Conservation (phyloP, 2,113 vertebrate genomes). For the Ammodytes marinus region DNA sequence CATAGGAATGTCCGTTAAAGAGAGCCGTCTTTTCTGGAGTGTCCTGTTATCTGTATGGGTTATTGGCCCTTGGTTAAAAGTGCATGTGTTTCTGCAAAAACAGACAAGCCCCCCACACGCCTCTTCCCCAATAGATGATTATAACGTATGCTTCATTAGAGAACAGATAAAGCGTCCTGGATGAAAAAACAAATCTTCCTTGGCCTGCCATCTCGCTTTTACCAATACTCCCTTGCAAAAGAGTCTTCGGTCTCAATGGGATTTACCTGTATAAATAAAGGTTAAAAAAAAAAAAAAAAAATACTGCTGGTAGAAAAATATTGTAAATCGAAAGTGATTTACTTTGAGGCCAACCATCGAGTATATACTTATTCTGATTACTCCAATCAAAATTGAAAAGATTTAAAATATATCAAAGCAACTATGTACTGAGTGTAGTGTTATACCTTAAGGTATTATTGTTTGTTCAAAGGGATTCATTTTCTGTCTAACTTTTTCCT, state of each 20-base stretch:
- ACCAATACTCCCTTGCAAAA: no score
- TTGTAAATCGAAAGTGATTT: constrained; percentile 46
- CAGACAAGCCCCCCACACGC: background rate
- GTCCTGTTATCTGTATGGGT: constrained; percentile 3
- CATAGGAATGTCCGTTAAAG: background rate
- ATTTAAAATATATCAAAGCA: background rate
- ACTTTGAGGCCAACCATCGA: constrained; percentile 30
- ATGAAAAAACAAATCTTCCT: constrained; percentile 42
- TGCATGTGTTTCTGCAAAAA: constrained; percentile 1
- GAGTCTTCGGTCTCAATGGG: no score
- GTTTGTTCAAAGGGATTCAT: constrained; percentile 15
- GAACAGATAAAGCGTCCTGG: constrained; percentile 16
- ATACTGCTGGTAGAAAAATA: constrained; percentile 8
- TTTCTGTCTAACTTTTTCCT: background rate
- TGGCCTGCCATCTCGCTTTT: constrained; percentile 19
- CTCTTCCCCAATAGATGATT: constrained; percentile 1
- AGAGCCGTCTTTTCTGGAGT: background rate
- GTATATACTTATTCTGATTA: constrained; percentile 20
- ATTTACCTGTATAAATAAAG: no score
- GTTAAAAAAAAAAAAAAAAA: no score
- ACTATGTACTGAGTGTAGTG: background rate
- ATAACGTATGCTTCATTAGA: constrained; percentile 15
- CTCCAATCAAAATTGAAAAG: constrained; percentile 1
- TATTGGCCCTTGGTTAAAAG: constrained; percentile 1
- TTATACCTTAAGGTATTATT: constrained; percentile 8